Conservation (phyloP, 2,113 vertebrate species). For the Notarius quadriscutis region DNA sequence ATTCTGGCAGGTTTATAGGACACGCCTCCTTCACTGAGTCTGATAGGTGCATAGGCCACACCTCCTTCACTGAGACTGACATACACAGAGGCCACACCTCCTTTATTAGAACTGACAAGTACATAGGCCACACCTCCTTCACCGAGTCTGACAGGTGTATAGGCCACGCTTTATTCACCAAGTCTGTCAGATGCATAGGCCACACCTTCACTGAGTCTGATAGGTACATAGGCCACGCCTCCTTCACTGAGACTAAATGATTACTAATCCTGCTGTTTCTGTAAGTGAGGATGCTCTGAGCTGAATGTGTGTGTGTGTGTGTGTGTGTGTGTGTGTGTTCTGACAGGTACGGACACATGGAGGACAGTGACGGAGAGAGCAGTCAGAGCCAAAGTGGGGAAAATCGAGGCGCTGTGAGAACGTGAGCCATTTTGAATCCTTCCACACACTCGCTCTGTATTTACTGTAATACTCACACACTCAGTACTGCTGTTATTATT, state of each 20-base stretch:
- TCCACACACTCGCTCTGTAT: not conserved
- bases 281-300: not conserved
- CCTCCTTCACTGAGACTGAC: not conserved
- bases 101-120: not conserved
- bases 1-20: not conserved
- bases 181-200: not conserved
- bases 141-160: fast-evolving
- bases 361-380: slow-evolving; percentile 66
- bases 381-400: slow-evolving; percentile 67
- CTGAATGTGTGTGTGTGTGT: not conserved
- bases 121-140: not conserved
- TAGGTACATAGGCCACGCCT: not conserved
- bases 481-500: not conserved
- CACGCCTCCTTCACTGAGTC: not conserved
- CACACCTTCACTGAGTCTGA: not conserved
- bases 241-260: not conserved
- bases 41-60: not conserved
- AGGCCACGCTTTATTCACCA: not conserved
- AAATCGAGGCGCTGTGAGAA: slow-evolving; percentile 78
- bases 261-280: not conserved
- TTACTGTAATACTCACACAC: not conserved
- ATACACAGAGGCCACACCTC: not conserved
- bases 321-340: slow-evolving; percentile 5
- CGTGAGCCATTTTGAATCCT: slow-evolving; percentile 74
- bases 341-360: slow-evolving; percentile 80